Base-by-base conservation (phyloP, 2,113 vertebrate genomes). In the Lonchura striata region DNA sequence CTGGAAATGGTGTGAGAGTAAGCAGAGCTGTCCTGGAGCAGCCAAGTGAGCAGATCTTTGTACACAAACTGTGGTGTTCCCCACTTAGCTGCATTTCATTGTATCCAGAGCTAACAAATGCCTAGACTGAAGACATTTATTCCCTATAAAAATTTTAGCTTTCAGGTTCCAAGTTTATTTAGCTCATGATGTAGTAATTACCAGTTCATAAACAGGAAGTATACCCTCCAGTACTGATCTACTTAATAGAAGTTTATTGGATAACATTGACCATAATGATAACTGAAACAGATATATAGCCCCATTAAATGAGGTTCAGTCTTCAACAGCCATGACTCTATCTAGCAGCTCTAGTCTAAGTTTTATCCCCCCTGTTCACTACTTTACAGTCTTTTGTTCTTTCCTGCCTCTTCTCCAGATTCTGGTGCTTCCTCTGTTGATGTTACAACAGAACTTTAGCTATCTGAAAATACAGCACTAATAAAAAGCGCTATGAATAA, bases 211-310 rank as follows among this genome's bases (percentile, higher is more conserved):
- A 95, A 75, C 72, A 92, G 72, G 56, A 91, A 93, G 56, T 56
- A 71, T 39, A 19, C 53, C 44, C 49, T 91, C 64, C 1, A 9
- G 81, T 82, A 72, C 56, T 25, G 8, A 91, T 88, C 80, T 84
- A 44, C 60, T 91, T 91, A 87, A 92, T 53, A 68, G 65, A 86
- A 94, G 69, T 94, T 95, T 94, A 97, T 89, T 79, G 74, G 61
- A 57, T 89, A 76, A 52, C 69, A 79, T 4, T 95, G 94, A 76
- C 88, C 83, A 42, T 72, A 91, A 85, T 6, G 3, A 89, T 92
- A 95, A 92, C 56, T 86, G 76, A 92, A 86, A 10, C 35, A 89
- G 52, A 97, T 86, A 71, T 69, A 94, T 41, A 94, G 60, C 14
- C 37, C 49, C 53, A 65, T 76, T 91, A 95, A 84, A 82, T 0